Evolutionary conservation across 2,888 invertebrate genomes (phyloP), one percentile per base, ranked within the genome.

Genomic region (Mythimna ferrago): DNA sequence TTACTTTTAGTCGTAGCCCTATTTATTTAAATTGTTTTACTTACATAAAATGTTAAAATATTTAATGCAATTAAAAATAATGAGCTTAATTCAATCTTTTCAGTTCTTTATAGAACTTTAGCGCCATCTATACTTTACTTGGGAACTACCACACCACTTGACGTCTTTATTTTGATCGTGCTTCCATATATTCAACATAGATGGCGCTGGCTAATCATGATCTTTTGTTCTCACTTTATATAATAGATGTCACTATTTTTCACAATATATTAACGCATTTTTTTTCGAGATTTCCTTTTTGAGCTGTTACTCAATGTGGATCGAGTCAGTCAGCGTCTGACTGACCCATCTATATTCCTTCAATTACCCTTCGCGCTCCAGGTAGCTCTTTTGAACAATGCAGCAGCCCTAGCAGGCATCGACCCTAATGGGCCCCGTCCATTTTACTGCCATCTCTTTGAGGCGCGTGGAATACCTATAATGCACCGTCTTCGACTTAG

Each of bases 81-180:
- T 57, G 32, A 63, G 26, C 66, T 56, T 1, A 67, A 56, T 54
- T n/a, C 0, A 0, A 58, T 41, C 0, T 60, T 53, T 53, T 11
- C 10, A 14, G 0, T 3, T 3, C 3, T 35, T 44, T 38, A 35
- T n/a, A 2, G 5, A 2, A 44, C 38, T 1, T 32, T 32, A 78
- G 51, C 77, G 84, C 38, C 60, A 38, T 60, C 60, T 60, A n/a
- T 38, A 10, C 35, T n/a, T 38, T n/a, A 2, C 1, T 5, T 1
- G 5, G 9, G 19, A 62, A 74, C 51, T 71, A 56, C 16, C 14
- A 21, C 21, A 6, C 16, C 2, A 38, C 3, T 26, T 21, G 7
- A 61, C 14, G 14, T n/a, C 11, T 1, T 0, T 35, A 35, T 35
- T n/a, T n/a, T n/a, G 38, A n/a, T 2, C 2, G n/a, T 1, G 60